Conservation (phyloP, 2,888 invertebrate genomes). For the Macroteleia sp. region DNA sequence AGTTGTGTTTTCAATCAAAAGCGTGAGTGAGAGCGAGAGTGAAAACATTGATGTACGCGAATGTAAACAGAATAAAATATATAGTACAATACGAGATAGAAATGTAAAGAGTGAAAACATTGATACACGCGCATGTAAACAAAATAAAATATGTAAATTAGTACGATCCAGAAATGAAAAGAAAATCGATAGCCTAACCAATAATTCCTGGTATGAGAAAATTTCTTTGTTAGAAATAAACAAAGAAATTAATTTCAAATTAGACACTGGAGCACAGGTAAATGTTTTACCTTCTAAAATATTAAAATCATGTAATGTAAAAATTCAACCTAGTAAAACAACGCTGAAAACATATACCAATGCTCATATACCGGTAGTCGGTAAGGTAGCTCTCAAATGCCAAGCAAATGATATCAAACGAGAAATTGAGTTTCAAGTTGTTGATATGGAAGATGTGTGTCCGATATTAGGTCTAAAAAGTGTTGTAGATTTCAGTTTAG, state of each 20-base stretch:
- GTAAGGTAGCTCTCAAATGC: background rate
- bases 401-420: background rate
- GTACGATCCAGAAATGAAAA: background rate
- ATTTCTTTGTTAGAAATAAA: background rate
- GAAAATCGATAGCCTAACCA: background rate
- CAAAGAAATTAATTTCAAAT: background rate
- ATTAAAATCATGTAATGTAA: background rate
- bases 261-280: slow-evolving; percentile 21
- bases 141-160: background rate
- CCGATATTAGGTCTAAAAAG: slow-evolving; percentile 16
- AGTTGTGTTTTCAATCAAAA: background rate
- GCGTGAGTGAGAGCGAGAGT: background rate
- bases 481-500: background rate
- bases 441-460: slow-evolving; percentile 4
- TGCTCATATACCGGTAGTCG: slow-evolving; percentile 11
- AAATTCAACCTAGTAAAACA: background rate
- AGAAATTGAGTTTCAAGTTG: slow-evolving; percentile 3
- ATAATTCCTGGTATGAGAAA: slow-evolving; percentile 7
- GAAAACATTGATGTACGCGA: background rate
- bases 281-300: slow-evolving; percentile 12
- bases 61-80: background rate
- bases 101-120: too few relatives aligned
- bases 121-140: too few relatives aligned
- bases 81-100: too few relatives aligned
- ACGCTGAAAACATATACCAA: slow-evolving; percentile 8